Evolutionary conservation across 2,797 vertebrate genomes (phyloP).

Genomic region (Podarcis lilfordi): DNA sequence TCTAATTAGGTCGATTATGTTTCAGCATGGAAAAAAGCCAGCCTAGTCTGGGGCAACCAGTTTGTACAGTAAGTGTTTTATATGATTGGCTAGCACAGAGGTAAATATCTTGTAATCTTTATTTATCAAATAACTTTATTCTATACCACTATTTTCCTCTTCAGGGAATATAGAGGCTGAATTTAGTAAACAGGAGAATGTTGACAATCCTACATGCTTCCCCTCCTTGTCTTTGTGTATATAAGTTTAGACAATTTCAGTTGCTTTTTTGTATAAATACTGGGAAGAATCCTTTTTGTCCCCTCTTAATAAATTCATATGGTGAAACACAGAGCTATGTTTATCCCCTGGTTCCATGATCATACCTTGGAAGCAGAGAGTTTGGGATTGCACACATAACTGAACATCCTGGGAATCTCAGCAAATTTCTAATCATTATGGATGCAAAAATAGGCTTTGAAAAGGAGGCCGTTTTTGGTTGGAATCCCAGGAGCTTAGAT

Average conservation of each 20-base stretch:
- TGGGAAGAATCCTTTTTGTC: neutral
- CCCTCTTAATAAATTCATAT: neutral
- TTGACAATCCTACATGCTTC: neutral
- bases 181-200: neutral
- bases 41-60: too few relatives aligned
- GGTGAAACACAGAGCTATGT: neutral
- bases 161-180: neutral
- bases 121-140: neutral
- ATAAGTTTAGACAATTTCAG: neutral
- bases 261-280: slow-evolving; percentile 8
- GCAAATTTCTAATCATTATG: neutral
- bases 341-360: neutral
- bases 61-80: too few relatives aligned
- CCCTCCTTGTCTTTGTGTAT: neutral
- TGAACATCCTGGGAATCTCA: neutral
- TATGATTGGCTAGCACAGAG: too few relatives aligned
- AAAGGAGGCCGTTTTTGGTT: neutral
- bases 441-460: neutral
- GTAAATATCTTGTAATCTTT: too few relatives aligned
- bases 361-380: neutral
- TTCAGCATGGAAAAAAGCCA: too few relatives aligned
- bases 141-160: neutral
- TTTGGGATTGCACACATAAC: neutral
- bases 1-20: too few relatives aligned
- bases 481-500: neutral